Percentiles rank a stretch among this genome's conserved stretches.
Evolutionary conservation across 2,113 vertebrate species (phyloP).

Genomic region (Colius striatus): DNA sequence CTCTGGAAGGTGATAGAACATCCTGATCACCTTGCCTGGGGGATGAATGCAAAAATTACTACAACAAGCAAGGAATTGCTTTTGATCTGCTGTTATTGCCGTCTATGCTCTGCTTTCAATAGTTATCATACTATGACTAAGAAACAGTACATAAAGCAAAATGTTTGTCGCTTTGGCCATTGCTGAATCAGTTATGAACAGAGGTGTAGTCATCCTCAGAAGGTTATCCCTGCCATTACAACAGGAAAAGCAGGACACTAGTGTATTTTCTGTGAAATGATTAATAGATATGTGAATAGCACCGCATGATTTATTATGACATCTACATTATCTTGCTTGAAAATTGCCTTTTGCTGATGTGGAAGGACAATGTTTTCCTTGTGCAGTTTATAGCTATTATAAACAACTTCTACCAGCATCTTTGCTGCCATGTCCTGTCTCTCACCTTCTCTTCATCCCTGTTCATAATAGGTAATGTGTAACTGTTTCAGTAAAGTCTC

Average conservation of each 20-base stretch:
- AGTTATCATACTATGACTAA: background rate
- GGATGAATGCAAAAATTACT: background rate
- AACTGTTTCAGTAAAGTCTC: background rate
- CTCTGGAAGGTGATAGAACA: background rate
- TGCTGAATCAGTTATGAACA: background rate
- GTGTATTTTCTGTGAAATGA: background rate
- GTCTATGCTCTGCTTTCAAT: background rate
- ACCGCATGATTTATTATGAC: constrained; percentile 20
- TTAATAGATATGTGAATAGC: background rate
- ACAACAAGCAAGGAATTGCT: background rate
- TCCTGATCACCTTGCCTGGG: background rate
- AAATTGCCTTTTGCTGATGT: background rate
- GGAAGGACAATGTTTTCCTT: background rate
- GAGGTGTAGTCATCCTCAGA: background rate
- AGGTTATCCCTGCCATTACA: constrained; percentile 30
- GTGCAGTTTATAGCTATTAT: background rate
- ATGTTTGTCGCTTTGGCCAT: background rate
- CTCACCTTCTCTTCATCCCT: background rate
- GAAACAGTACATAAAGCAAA: background rate
- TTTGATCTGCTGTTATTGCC: background rate
- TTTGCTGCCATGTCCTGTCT: background rate
- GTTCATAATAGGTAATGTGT: background rate
- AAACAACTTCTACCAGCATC: background rate
- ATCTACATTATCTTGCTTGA: background rate
- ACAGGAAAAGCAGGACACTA: background rate